Percentiles rank a stretch among this genome's conserved stretches.
Conservation (phyloP, 2,888 invertebrate genomes). For the Masnerella sp. region DNA sequence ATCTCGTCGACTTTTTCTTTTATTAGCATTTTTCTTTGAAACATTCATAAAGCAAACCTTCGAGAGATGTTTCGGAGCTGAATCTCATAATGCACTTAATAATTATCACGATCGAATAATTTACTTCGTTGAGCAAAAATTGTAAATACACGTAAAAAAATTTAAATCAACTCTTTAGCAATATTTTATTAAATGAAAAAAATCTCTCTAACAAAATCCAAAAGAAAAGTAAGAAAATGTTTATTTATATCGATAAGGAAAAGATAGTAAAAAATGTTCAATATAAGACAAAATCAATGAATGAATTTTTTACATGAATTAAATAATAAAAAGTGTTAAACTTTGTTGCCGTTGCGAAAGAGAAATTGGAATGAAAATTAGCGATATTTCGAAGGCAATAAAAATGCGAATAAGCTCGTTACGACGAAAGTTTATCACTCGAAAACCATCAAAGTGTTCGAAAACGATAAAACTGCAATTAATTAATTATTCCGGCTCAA, state of each 20-base stretch:
- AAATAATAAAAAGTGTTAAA: not conserved
- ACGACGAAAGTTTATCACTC: conserved; percentile 23
- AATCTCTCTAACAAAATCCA: too few relatives aligned
- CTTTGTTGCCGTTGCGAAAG: too few relatives aligned
- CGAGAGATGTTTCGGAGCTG: conserved; percentile 5
- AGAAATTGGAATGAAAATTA: not conserved
- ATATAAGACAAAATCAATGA: too few relatives aligned
- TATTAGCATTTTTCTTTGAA: conserved; percentile 2
- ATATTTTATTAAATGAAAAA: too few relatives aligned
- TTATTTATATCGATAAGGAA: too few relatives aligned
- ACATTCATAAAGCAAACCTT: not conserved
- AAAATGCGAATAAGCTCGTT: conserved; percentile 4
- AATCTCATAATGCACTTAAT: conserved; percentile 18
- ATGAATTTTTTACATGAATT: too few relatives aligned
- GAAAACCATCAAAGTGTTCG: conserved; percentile 1
- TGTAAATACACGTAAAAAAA: too few relatives aligned
- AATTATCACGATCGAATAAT: conserved; percentile 4
- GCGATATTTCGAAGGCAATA: not conserved
- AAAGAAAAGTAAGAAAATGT: too few relatives aligned
- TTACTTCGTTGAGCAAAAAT: not conserved
- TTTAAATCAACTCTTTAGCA: too few relatives aligned
- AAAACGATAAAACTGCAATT: conserved; percentile 23
- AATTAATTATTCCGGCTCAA: conserved; percentile 19
- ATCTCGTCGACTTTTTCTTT: not conserved
- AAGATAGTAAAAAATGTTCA: too few relatives aligned